phyloP scores from a whole-genome alignment of 2,113 vertebrate genomes.

The human region DNA sequence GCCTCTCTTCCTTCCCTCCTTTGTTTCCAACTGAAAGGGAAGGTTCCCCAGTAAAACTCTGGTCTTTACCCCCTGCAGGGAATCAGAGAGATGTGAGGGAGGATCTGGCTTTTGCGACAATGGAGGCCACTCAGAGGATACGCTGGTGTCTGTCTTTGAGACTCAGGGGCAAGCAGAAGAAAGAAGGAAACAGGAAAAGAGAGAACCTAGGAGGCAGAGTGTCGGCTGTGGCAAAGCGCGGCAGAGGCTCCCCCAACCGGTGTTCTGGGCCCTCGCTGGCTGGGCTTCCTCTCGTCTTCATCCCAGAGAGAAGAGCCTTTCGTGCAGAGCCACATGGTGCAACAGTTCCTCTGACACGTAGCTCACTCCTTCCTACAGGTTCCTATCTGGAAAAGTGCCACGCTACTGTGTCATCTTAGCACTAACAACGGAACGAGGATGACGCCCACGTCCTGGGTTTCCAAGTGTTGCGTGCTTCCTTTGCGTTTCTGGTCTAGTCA shows the following conservation, averaged over 20 bases:
- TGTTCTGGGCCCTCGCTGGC: not conserved
- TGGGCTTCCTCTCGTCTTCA: fast-evolving
- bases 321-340: fast-evolving
- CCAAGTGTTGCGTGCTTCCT: fast-evolving
- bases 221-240: fast-evolving
- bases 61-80: no score
- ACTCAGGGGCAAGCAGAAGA: not conserved
- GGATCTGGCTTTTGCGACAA: fast-evolving
- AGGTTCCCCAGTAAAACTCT: not conserved
- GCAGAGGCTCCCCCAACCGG: fast-evolving
- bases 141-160: not conserved
- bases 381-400: not conserved
- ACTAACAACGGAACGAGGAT: fast-evolving
- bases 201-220: fast-evolving
- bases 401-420: fast-evolving
- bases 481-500: fast-evolving
- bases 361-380: not conserved
- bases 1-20: no score
- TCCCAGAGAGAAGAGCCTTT: fast-evolving
- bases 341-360: fast-evolving
- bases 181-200: fast-evolving
- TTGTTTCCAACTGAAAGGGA: not conserved
- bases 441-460: fast-evolving
- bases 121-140: fast-evolving
- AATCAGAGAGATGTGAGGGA: not conserved